Conservation (phyloP, 2,888 invertebrate genomes). For the Barypeithes pellucidus region DNA sequence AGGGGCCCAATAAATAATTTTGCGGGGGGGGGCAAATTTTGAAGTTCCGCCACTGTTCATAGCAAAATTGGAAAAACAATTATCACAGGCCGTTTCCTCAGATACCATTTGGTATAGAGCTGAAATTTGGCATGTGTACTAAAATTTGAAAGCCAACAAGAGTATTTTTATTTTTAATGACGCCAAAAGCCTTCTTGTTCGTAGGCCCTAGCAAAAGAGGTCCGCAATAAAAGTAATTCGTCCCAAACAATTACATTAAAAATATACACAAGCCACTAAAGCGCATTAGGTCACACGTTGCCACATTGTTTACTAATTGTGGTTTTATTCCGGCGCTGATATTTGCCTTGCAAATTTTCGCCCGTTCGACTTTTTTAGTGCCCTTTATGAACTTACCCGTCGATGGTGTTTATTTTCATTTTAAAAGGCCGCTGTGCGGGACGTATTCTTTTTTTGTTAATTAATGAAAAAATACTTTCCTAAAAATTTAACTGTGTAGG, state of each 20-base stretch:
- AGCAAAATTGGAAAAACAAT: too few species aligned
- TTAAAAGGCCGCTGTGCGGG: constrained; percentile 13
- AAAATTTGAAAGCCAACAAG: too few species aligned
- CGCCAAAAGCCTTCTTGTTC: too few species aligned
- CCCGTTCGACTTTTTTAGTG: constrained; percentile 20
- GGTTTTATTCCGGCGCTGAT: constrained; percentile 28
- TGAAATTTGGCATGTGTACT: too few species aligned
- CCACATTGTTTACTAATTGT: constrained; percentile 43
- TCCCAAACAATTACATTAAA: neutral
- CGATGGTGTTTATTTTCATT: constrained; percentile 25
- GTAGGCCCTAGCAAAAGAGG: neutral
- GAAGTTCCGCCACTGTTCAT: too few species aligned
- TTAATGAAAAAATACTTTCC: neutral
- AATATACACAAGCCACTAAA: constrained; percentile 12
- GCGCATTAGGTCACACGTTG: constrained; percentile 23
- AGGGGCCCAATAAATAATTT: too few species aligned
- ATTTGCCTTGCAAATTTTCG: constrained; percentile 44
- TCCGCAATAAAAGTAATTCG: constrained; percentile 18
- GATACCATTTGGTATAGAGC: too few species aligned
- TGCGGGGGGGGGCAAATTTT: too few species aligned
- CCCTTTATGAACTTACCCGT: constrained; percentile 11
- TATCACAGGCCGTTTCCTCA: too few species aligned
- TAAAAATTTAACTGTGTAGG: neutral
- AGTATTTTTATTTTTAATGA: too few species aligned
- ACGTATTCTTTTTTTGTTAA: neutral